Evolutionary conservation across 2,888 invertebrate species (phyloP), one percentile per base, ranked within the genome.

Genomic region (Emmelina monodactyla): DNA sequence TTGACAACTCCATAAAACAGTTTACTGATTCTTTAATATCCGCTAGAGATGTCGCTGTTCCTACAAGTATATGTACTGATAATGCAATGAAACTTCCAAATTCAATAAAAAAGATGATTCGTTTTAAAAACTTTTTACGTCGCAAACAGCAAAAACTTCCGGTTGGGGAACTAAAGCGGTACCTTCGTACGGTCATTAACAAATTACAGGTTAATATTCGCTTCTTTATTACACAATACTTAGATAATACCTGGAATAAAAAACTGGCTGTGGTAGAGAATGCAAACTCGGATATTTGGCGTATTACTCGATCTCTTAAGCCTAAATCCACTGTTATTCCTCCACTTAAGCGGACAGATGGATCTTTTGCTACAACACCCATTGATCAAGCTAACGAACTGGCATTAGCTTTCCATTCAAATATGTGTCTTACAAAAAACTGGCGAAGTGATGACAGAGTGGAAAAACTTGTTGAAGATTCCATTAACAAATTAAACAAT

Each of bases 241-340:
- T 22, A 6, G 37, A 40, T 14, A 22, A 28, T 6, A 5, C 11
- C 1, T 40, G 40, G 37, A 25, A 37, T n/a, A 16, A 31, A 1
- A 39, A 37, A 28, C 22, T 37, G 1, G 16, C 32, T 7, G 22
- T 15, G 14, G 37, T 40, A 15, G 35, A 40, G 15, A 37, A 35
- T 16, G 22, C 37, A n/a, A 28, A 15, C 9, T 13, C 29, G 3
- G 37, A 40, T 16, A 15, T 40, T 1, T 40, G 39, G 37, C 34
- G 31, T n/a, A n/a, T n/a, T n/a, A n/a, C n/a, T n/a, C n/a, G n/a
- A n/a, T n/a, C n/a, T n/a, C n/a, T n/a, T n/a, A 34, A 31, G 13
- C 30, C 33, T 2, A 37, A 31, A 15, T 11, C 31, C 3, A n/a
- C 1, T 2, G 31, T 6, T n/a, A 37, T 40, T 2, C 40, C 40